Percentiles rank a stretch among this genome's conserved stretches.
These are phyloP conservation scores for Belonocnema kinseyi DNA, from an alignment of 1,140 invertebrate species.

Conservation along the genomic window DNA sequence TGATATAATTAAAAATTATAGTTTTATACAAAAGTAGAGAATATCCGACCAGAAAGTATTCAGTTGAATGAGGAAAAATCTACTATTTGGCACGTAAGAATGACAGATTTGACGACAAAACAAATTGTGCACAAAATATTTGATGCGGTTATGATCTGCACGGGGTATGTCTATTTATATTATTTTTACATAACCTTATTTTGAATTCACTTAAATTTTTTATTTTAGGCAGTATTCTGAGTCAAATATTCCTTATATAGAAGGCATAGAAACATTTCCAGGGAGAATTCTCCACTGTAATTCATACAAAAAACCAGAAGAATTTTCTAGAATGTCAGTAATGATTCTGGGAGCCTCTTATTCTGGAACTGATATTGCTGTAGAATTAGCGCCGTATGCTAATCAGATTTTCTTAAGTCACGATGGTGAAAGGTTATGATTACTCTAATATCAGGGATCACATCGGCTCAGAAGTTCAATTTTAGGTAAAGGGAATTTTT, in stretches of 20 bases:
- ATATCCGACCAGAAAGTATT: conserved; percentile 55
- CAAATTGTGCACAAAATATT: conserved; percentile 64
- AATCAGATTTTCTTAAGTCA: conserved; percentile 74
- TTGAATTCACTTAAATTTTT: neutral
- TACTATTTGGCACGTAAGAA: conserved; percentile 65
- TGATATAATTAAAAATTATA: conserved; percentile 32
- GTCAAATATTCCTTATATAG: conserved; percentile 79
- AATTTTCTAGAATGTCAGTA: conserved; percentile 77
- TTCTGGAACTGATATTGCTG: conserved; percentile 83
- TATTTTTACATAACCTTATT: neutral
- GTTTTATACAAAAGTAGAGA: conserved; percentile 65
- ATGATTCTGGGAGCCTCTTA: conserved; percentile 81
- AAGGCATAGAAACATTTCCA: conserved; percentile 77
- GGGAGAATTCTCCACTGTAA: conserved; percentile 82
- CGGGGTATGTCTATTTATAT: conserved; percentile 74
- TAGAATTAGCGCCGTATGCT: conserved; percentile 75
- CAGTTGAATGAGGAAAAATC: conserved; percentile 36
- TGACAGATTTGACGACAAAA: conserved; percentile 69
- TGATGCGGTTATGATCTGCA: conserved; percentile 82
- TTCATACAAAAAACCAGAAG: conserved; percentile 79
- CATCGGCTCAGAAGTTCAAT: neutral
- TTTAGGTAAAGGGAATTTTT: too few species aligned
- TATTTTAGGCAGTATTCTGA: conserved; percentile 77
- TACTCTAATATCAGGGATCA: neutral
- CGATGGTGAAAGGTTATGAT: conserved; percentile 57